Evolutionary conservation across 2,888 invertebrate species (phyloP), one percentile per base, ranked within the genome.

Genomic region (Eulithis prunata): DNA sequence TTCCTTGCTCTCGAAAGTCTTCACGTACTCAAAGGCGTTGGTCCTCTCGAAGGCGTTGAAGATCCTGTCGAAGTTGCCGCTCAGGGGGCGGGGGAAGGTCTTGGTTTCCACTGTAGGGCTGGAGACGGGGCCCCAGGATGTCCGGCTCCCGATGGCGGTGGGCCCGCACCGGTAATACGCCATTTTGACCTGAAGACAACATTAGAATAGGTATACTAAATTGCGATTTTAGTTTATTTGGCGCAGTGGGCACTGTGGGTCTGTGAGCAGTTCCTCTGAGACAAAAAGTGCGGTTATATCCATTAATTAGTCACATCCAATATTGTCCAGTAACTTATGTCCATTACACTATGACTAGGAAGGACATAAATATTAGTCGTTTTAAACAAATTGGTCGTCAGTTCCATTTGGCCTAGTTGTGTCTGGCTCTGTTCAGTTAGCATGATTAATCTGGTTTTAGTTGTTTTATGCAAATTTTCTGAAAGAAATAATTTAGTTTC

Each of bases 91-190:
- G 65, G 89, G 88, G 79, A 81, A 90, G 76, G 80, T 80, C 83
- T 86, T 90, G 62, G 83, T 78, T 68, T 88, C 85, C 66, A 85
- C 77, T 54, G 87, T 75, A 59, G 89, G 87, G 45, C 94, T 93
- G 62, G 94, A 91, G 45, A 71, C 72, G 13, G 75, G 95, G 8
- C 94, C 95, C 95, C 96, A 96, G 21, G 93, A 93, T n/a, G 90
- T 87, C 71, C 92, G 86, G 85, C 86, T 91, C 68, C 90, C 90
- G 79, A 92, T 86, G 56, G 89, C 91, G 11, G 91, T 91, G 46
- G 91, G 91, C 28, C 91, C 91, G 80, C 89, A 91, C 65, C 91
- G 88, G 79, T 91, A 91, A 77, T 84, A 91, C 71, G 92, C 89
- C 93, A 93, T 92, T 66, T 64, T 80, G 76, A 77, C 78, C 77